These are phyloP conservation scores for Falco rusticolus DNA, from an alignment of 2,797 vertebrate species.

Conservation along the genomic window DNA sequence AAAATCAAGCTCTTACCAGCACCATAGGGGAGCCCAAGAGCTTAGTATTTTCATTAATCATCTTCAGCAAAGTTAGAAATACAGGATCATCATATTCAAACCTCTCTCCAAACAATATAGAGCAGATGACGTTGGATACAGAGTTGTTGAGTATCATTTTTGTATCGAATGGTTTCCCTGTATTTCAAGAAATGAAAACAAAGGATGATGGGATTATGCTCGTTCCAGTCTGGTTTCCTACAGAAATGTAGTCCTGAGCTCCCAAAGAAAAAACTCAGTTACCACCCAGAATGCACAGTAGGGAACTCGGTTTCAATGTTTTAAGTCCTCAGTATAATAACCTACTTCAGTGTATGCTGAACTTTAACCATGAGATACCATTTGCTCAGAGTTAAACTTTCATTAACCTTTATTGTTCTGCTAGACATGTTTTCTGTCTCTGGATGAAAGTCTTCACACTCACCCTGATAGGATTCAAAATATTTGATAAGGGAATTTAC, in stretches of 20 bases:
- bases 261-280: neutral
- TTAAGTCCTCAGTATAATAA: constrained; percentile 1
- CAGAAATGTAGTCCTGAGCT: neutral
- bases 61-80: constrained; percentile 59
- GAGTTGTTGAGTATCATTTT: constrained; percentile 68
- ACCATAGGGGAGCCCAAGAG: constrained; percentile 64
- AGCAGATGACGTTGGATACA: constrained; percentile 74
- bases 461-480: constrained; percentile 62
- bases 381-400: constrained; percentile 28
- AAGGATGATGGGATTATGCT: neutral
- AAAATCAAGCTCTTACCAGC: constrained; percentile 60
- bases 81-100: constrained; percentile 73
- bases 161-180: constrained; percentile 66
- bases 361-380: constrained; percentile 21
- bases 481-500: constrained; percentile 60
- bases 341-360: neutral
- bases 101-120: constrained; percentile 74
- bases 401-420: constrained; percentile 32
- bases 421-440: neutral
- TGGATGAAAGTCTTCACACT: constrained; percentile 15
- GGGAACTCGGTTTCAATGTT: neutral
- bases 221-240: neutral
- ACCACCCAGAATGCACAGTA: neutral
- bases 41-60: constrained; percentile 71
- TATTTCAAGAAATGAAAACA: constrained; percentile 16